A percentile compares a stretch with the other conserved stretches of the same genome.
Conservation (phyloP, 2,113 vertebrate genomes). For the Malaclemys terrapin region DNA sequence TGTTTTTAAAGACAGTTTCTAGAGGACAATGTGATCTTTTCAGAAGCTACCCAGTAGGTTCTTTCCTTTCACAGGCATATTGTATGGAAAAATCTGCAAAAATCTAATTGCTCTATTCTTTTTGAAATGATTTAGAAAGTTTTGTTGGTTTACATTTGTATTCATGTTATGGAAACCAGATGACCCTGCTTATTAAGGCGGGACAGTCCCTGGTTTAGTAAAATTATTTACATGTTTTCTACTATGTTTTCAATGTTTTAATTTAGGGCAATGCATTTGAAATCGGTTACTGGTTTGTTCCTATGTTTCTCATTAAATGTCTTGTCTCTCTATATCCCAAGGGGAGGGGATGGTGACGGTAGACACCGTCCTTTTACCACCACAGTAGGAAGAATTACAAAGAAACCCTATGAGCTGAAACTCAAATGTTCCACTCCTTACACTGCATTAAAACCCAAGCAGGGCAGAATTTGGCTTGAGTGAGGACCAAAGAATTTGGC, state of each 20-base stretch:
- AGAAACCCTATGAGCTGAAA: neutral
- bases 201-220: neutral
- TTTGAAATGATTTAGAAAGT: neutral
- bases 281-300: neutral
- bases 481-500: neutral
- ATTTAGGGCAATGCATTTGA: neutral
- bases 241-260: neutral
- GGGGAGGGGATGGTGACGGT: neutral
- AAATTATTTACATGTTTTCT: neutral
- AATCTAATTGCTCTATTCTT: neutral
- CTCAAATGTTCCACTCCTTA: neutral
- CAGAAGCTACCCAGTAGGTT: neutral
- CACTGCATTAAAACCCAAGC: neutral
- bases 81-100: neutral
- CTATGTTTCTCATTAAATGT: neutral
- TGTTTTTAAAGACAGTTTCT: slow-evolving; percentile 17
- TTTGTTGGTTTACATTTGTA: neutral
- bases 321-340: neutral
- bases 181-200: neutral
- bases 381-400: fast-evolving
- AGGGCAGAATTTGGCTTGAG: neutral
- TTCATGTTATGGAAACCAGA: neutral
- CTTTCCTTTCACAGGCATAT: neutral
- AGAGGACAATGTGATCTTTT: neutral
- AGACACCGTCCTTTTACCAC: neutral